These are phyloP conservation scores for Pararge aegeria DNA, from an alignment of 1,140 invertebrate genomes.

Conservation along the genomic window DNA sequence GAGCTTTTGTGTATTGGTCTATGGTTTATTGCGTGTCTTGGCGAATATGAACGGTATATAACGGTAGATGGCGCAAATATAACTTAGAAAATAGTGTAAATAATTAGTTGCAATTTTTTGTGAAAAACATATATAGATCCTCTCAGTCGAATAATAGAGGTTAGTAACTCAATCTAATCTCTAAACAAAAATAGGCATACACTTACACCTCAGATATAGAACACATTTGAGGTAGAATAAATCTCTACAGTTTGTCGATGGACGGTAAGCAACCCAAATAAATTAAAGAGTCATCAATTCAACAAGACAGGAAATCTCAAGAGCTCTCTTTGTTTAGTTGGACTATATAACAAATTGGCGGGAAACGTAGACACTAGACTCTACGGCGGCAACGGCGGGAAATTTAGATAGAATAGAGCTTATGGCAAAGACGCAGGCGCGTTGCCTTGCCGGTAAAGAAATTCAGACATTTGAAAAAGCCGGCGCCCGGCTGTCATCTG, in stretches of 20 bases:
- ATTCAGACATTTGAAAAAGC: constrained; percentile 40
- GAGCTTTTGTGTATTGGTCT: too few relatives aligned
- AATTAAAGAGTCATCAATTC: background rate
- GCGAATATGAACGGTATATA: background rate
- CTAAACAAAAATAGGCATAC: too few relatives aligned
- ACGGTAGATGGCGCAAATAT: background rate
- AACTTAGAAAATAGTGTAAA: too few relatives aligned
- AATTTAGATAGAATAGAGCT: constrained; percentile 28
- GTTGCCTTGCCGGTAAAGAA: constrained; percentile 29
- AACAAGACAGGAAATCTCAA: background rate
- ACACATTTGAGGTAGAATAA: too few relatives aligned
- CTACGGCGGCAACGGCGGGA: constrained; percentile 26
- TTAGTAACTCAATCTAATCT: too few relatives aligned
- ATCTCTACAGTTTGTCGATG: too few relatives aligned
- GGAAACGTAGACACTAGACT: constrained; percentile 13
- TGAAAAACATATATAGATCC: too few relatives aligned
- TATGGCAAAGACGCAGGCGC: constrained; percentile 35
- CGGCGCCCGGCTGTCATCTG: constrained; percentile 40
- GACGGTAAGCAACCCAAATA: background rate
- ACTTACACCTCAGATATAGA: too few relatives aligned
- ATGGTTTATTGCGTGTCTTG: too few relatives aligned
- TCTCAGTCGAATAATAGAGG: too few relatives aligned
- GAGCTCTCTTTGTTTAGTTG: background rate
- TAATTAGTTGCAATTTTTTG: too few relatives aligned
- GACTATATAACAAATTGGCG: constrained; percentile 19